Conservation (phyloP, 1,140 invertebrate species). For the Lycorma delicatula region DNA sequence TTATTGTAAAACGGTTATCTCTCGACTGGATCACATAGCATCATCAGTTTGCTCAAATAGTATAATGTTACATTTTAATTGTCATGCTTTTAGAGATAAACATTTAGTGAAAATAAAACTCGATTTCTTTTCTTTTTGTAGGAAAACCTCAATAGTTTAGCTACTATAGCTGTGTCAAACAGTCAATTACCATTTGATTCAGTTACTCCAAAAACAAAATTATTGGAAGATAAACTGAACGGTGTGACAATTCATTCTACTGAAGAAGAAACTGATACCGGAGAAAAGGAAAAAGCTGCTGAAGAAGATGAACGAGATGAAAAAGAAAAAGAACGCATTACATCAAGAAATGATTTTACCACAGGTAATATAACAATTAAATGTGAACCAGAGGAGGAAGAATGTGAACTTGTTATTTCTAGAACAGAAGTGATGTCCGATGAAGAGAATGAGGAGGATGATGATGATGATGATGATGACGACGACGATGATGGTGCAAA, state of each 20-base stretch:
- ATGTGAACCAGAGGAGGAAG: background rate
- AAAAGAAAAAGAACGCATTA: background rate
- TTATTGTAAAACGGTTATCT: no score
- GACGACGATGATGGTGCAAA: background rate
- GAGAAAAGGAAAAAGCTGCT: background rate
- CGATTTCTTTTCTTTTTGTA: background rate
- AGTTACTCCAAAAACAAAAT: no score
- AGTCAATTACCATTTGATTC: background rate
- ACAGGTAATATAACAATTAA: constrained; percentile 11
- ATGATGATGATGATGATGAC: background rate
- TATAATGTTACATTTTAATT: no score
- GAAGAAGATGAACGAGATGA: background rate
- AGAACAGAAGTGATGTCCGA: background rate
- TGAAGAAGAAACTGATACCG: background rate
- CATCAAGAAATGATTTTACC: background rate
- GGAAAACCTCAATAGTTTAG: background rate
- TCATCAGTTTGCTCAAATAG: no score
- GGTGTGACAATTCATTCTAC: background rate
- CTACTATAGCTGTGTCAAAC: background rate
- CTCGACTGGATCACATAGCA: no score
- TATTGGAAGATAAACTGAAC: no score
- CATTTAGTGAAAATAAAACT: no score
- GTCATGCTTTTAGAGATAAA: no score
- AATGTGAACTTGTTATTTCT: background rate
- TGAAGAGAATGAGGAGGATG: background rate